Conservation (phyloP, 2,888 invertebrate species). For the Isoperla grammatica region DNA sequence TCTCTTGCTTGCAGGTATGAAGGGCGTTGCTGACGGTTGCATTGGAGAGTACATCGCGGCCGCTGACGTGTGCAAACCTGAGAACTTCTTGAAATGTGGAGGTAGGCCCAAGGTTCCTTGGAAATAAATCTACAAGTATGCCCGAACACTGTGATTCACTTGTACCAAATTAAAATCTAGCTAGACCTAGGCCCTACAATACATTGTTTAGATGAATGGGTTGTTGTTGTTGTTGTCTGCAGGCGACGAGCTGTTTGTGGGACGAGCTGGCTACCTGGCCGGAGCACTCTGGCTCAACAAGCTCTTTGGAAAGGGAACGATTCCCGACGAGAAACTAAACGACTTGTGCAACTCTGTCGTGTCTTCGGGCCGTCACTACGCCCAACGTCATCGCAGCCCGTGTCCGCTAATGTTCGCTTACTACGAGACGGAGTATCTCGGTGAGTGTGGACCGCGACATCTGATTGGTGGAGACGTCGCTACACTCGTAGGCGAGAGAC, state of each 20-base stretch:
- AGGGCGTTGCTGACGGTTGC: constrained; percentile 39
- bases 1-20: constrained; percentile 38
- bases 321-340: constrained; percentile 33
- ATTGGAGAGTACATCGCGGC: constrained; percentile 43
- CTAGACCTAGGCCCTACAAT: too few relatives aligned
- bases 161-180: too few relatives aligned
- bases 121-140: too few relatives aligned
- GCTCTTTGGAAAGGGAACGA: constrained; percentile 44
- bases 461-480: too few relatives aligned
- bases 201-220: too few relatives aligned
- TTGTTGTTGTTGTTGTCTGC: background rate
- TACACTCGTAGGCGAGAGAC: too few relatives aligned
- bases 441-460: too few relatives aligned
- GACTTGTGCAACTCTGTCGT: constrained; percentile 65
- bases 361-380: constrained; percentile 64
- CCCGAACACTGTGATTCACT: too few relatives aligned
- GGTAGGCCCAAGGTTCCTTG: too few relatives aligned
- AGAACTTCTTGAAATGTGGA: constrained; percentile 56
- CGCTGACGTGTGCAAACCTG: constrained; percentile 47
- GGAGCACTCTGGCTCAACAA: constrained; percentile 68
- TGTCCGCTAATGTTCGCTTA: constrained; percentile 76
- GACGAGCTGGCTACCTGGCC: constrained; percentile 75
- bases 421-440: constrained; percentile 65
- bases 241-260: constrained; percentile 81
- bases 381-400: constrained; percentile 50